Base-by-base conservation (phyloP, 1,140 invertebrate species). In the Ips typographus region DNA sequence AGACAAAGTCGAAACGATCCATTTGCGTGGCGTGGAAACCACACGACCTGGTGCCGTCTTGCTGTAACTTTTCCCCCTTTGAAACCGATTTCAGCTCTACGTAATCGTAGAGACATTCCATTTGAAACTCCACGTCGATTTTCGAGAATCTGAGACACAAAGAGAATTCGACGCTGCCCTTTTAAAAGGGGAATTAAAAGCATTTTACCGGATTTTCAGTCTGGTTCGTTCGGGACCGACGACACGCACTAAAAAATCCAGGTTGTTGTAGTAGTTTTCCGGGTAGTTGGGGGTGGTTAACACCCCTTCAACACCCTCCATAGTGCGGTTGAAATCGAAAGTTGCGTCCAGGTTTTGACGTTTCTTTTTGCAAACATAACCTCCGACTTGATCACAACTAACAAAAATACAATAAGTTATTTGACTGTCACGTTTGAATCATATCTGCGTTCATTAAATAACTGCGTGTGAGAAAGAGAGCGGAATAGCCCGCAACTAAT, bases 101-200 rank as follows among this genome's bases (percentile, higher is more conserved):
- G 78, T 84, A 91, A 79, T 93, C 91, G 77, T 93, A 93, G 0
- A 92, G 82, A 75, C 91, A 93, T 67, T 92, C 85, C 37, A 85
- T 80, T 79, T 93, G 91, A 65, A 83, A 83, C 77, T 93, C 91
- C 4, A 93, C 73, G 72, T 92, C 90, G 4, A 93, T 80, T 47
- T 83, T 81, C 6, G 84, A 77, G 74, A 92, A 90, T 68, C 86
- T 71, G 52, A 1, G 43, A 49, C 58, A 40, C 22, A 22, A 22
- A 22, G 22, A 22, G 22, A 22, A 55, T 55, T 49, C 44, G 44
- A 49, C 44, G 1, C 44, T 3, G 44, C 22, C 22, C 3, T 49
- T 8, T 49, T 8, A 49, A 49, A 49, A 49, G 22, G 1, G 22
- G 22, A 8, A 3, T 49, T 6, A 2, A 49, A 57, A 40, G 2